Evolutionary conservation across 2,797 vertebrate genomes (phyloP), one percentile per base, ranked within the genome.

Genomic region (Pangasius mekongensis): DNA sequence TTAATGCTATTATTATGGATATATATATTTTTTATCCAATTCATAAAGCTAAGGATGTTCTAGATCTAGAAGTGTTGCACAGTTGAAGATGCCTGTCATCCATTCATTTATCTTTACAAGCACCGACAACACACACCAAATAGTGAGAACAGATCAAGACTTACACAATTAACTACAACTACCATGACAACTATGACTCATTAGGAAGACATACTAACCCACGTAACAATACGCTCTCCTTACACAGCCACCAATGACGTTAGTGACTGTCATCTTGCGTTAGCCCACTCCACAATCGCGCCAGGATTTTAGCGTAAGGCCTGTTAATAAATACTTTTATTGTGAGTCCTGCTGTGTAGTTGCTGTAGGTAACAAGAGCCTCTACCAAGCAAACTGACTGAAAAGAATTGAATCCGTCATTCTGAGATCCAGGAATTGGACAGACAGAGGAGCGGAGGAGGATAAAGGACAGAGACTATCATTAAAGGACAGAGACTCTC

Each of bases 261-360:
- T 86, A 86, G 69, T 6, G 82, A 30, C 71, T 87, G 89, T 89
- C 89, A 49, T n/a, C 71, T 80, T 58, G 27, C 8, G 67, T 89
- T 67, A 87, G 54, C 71, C 84, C 47, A 52, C 9, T 67, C 47
- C 60, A 36, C 62, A 43, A 76, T 27, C 77, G 54, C 30, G 1
- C 77, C 3, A 30, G 77, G 52, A 18, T 36, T 77, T 88, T 78
- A 54, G 78, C 54, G 86, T 82, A 86, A 88, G 60, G 33, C 69
- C 78, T 30, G 87, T 83, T 77, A 89, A 86, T 39, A 78, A 73
- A 73, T 81, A 85, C 60, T 47, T 24, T 47, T 49, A 47, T 74
- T 54, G n/a, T 30, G 49, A 54, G 16, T 33, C 76, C n/a, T 33
- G 76, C 16, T 20, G 14, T 54, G 76, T 78, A 18, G 16, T 33